Evolutionary conservation across 2,797 vertebrate species (phyloP).

Genomic region (Sylvilagus floridanus): DNA sequence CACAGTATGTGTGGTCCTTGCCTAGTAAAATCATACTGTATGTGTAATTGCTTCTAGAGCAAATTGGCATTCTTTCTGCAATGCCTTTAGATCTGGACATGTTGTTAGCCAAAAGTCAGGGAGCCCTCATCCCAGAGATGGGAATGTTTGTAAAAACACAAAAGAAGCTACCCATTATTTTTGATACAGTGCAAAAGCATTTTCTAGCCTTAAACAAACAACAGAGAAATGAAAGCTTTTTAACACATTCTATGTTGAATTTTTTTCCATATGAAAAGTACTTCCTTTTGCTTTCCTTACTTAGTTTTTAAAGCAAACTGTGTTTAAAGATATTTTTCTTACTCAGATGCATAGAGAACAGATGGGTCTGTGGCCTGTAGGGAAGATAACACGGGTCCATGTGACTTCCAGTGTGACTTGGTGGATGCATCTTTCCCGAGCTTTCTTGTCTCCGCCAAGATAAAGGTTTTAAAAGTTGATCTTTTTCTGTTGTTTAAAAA

Average conservation of each 20-base stretch:
- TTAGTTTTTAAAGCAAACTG: conserved; percentile 7
- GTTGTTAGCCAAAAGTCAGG: conserved; percentile 60
- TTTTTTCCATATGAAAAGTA: conserved; percentile 26
- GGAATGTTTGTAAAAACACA: conserved; percentile 64
- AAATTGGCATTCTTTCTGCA: conserved; percentile 72
- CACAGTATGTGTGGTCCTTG: conserved; percentile 80
- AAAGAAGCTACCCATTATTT: conserved; percentile 50
- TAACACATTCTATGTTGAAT: background rate
- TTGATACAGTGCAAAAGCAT: conserved; percentile 31
- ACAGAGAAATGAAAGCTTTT: background rate
- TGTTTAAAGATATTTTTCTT: background rate
- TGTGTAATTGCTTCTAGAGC: conserved; percentile 74
- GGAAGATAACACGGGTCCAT: background rate
- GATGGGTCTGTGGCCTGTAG: background rate
- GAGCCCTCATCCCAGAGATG: conserved; percentile 45
- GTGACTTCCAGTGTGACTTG: background rate
- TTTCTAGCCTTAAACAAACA: conserved; percentile 38
- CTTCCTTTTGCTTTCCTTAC: conserved; percentile 31
- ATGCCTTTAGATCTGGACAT: conserved; percentile 55
- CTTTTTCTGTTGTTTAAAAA: conserved; percentile 10
- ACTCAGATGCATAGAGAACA: background rate
- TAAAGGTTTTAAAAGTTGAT: conserved; percentile 9
- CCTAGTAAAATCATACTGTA: conserved; percentile 58
- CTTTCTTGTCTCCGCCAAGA: background rate
- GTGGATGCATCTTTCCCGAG: background rate